Percentiles rank a stretch among this genome's conserved stretches.
Conservation (phyloP, 1,140 invertebrate genomes). For the Araneus ventricosus region DNA sequence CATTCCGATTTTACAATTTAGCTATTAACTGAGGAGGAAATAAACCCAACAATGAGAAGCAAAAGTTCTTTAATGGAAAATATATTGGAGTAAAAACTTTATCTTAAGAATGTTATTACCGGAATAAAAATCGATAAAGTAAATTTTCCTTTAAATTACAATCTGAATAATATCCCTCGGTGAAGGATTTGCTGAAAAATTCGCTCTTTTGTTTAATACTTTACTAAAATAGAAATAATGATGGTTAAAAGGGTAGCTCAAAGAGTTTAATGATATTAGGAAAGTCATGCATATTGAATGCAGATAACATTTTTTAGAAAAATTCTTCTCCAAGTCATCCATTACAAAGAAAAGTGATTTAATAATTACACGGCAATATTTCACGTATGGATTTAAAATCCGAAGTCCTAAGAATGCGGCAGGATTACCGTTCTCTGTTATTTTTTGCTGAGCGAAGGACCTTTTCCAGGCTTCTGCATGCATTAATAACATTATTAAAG, state of each 20-base stretch:
- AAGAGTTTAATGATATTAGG: conserved; percentile 10
- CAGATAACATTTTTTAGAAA: neutral
- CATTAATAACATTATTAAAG: conserved; percentile 53
- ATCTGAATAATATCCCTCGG: neutral
- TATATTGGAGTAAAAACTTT: too few relatives aligned
- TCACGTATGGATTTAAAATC: conserved; percentile 50
- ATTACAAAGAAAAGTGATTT: conserved; percentile 38
- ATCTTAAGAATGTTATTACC: too few relatives aligned
- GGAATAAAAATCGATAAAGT: too few relatives aligned
- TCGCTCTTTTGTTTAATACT: neutral
- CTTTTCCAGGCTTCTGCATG: conserved; percentile 49
- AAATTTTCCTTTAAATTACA: neutral
- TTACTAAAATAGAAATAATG: neutral
- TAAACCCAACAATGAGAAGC: too few relatives aligned
- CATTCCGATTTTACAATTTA: too few relatives aligned
- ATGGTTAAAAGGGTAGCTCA: neutral
- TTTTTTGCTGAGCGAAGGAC: neutral
- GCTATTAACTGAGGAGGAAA: too few relatives aligned
- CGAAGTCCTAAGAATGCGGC: conserved; percentile 29
- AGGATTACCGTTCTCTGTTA: conserved; percentile 32
- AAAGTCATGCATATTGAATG: neutral
- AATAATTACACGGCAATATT: conserved; percentile 41
- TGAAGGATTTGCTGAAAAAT: neutral
- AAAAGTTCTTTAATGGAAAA: too few relatives aligned
- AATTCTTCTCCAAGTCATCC: conserved; percentile 34